These are phyloP conservation scores for Slavum lentiscoides DNA, from an alignment of 2,888 invertebrate genomes.

Conservation along the genomic window DNA sequence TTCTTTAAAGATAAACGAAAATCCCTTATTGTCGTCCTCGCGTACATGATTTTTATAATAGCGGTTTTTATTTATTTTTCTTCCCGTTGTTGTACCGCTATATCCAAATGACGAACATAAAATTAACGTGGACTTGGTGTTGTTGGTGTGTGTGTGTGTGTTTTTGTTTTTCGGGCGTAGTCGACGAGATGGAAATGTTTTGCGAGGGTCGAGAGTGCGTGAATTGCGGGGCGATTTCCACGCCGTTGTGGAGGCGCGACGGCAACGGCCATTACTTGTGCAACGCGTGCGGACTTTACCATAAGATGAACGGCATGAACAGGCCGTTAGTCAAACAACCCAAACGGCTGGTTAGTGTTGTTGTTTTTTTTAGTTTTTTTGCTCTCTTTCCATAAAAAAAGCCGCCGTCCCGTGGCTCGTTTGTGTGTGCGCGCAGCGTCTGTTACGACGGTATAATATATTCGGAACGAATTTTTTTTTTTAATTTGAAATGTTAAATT, in stretches of 20 bases:
- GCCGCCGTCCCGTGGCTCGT: no score
- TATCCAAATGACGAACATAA: no score
- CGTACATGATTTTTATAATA: background rate
- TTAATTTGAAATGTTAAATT: no score
- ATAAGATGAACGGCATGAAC: conserved; percentile 94
- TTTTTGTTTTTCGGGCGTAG: conserved; percentile 43
- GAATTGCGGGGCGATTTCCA: conserved; percentile 75
- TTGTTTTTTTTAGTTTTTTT: no score
- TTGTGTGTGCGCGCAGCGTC: background rate
- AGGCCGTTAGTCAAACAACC: conserved; percentile 89
- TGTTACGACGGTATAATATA: background rate
- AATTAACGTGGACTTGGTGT: no score
- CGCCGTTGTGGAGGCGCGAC: conserved; percentile 97
- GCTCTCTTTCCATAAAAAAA: no score
- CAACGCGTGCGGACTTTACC: conserved; percentile 99
- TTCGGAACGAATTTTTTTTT: background rate
- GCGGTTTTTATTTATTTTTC: background rate
- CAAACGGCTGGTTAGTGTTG: conserved; percentile 80
- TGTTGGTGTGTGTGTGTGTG: no score
- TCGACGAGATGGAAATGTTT: conserved; percentile 58
- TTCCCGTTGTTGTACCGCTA: no score
- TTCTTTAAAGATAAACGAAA: no score
- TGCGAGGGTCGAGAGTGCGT: conserved; percentile 65
- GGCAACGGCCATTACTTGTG: conserved; percentile 98
- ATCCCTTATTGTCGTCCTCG: background rate